These are phyloP conservation scores for Limnephilus marmoratus DNA, from an alignment of 2,888 invertebrate genomes.

Conservation along the genomic window DNA sequence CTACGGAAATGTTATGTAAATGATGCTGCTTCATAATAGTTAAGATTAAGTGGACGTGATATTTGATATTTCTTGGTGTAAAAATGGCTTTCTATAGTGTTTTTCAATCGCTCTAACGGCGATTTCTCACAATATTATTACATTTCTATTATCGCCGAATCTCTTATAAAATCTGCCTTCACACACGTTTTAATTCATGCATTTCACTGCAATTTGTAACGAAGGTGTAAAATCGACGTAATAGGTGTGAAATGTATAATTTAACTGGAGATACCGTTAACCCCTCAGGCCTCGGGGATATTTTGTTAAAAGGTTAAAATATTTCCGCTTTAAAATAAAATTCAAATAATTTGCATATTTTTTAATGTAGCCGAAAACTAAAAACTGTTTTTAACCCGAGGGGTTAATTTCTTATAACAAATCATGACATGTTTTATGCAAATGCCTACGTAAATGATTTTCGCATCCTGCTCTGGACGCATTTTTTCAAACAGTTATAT, in stretches of 20 bases:
- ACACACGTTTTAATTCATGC: not conserved
- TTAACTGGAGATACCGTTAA: not conserved
- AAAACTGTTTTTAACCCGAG: too few relatives aligned
- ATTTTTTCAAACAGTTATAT: too few relatives aligned
- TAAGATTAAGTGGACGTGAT: not conserved
- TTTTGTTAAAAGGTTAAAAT: too few relatives aligned
- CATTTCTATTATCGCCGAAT: not conserved
- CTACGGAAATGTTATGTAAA: not conserved
- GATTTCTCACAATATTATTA: not conserved
- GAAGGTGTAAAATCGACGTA: not conserved
- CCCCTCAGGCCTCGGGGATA: too few relatives aligned
- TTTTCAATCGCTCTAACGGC: not conserved
- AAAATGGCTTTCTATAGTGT: not conserved
- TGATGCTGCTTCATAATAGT: not conserved
- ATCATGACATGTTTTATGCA: too few relatives aligned
- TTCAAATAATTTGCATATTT: too few relatives aligned
- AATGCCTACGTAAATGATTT: too few relatives aligned
- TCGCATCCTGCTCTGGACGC: too few relatives aligned
- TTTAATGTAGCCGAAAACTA: too few relatives aligned
- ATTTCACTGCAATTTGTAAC: not conserved
- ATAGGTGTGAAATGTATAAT: not conserved
- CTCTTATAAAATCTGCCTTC: not conserved
- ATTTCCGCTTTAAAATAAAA: too few relatives aligned
- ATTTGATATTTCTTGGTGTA: not conserved
- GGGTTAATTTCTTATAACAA: not conserved